Conservation (phyloP, 2,113 vertebrate genomes). For the Galbula dea region DNA sequence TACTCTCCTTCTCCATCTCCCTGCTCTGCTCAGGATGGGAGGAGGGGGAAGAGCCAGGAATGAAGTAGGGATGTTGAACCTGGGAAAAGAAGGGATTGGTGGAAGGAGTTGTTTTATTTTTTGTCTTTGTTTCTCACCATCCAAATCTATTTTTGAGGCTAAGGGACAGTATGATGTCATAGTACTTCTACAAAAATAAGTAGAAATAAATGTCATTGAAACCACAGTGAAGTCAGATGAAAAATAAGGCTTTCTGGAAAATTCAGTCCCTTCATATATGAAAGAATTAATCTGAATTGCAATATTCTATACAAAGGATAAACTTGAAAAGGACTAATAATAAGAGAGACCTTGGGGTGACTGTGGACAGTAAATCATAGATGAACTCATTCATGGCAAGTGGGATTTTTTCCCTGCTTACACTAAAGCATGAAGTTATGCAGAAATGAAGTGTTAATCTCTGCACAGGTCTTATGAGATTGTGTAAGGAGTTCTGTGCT, state of each 20-base stretch:
- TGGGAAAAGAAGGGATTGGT: not conserved
- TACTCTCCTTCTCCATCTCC: rapidly evolving
- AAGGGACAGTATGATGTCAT: not conserved
- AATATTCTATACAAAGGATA: not conserved
- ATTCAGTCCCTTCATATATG: not conserved
- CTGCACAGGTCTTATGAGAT: not conserved
- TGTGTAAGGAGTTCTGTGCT: not conserved
- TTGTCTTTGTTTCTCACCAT: not conserved
- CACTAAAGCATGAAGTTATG: not conserved
- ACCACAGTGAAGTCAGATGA: not conserved
- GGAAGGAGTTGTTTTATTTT: not conserved
- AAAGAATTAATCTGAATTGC: not conserved
- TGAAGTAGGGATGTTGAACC: not conserved
- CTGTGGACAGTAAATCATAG: not conserved
- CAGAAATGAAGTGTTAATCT: conserved; percentile 16
- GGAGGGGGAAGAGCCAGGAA: not conserved
- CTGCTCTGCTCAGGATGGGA: rapidly evolving
- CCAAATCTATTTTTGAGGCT: not conserved
- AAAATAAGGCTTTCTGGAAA: not conserved
- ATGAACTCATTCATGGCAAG: not conserved
- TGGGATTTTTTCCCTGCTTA: not conserved
- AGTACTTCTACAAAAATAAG: not conserved
- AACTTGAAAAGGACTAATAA: not conserved
- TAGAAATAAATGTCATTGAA: not conserved
- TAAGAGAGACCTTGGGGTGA: not conserved